Evolutionary conservation across 2,113 vertebrate genomes (phyloP).

Genomic region (Benitochromis conjunctus): DNA sequence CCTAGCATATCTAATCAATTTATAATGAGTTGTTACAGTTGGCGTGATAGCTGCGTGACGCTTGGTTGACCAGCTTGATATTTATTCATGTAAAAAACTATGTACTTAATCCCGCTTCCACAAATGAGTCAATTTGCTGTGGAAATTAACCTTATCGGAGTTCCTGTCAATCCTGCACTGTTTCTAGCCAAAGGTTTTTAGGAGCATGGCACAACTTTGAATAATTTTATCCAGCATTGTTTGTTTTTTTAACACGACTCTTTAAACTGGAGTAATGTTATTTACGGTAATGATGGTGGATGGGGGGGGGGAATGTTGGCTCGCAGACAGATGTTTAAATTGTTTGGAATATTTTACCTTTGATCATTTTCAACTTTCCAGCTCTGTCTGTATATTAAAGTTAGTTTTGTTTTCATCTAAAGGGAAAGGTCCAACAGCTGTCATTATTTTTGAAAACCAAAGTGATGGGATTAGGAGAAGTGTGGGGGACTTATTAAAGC

Average conservation of each 20-base stretch:
- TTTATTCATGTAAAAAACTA: constrained; percentile 61
- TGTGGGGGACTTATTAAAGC: constrained; percentile 12
- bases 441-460: background rate
- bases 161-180: constrained; percentile 47
- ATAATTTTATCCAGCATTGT: background rate
- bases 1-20: constrained; percentile 45
- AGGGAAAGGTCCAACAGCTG: background rate
- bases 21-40: constrained; percentile 51
- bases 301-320: background rate
- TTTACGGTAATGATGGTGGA: background rate
- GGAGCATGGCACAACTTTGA: background rate
- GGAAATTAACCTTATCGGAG: constrained; percentile 61
- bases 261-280: background rate
- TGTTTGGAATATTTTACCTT: background rate
- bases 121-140: constrained; percentile 60
- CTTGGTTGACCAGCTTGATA: constrained; percentile 51
- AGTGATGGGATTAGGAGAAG: constrained; percentile 18
- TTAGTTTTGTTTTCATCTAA: background rate
- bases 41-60: constrained; percentile 13
- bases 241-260: background rate
- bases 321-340: background rate
- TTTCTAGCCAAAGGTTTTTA: background rate
- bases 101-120: constrained; percentile 49
- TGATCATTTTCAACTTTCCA: background rate
- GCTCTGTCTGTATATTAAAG: background rate